Base-by-base conservation (phyloP, 2,113 vertebrate genomes). In the Rhea pennata region DNA sequence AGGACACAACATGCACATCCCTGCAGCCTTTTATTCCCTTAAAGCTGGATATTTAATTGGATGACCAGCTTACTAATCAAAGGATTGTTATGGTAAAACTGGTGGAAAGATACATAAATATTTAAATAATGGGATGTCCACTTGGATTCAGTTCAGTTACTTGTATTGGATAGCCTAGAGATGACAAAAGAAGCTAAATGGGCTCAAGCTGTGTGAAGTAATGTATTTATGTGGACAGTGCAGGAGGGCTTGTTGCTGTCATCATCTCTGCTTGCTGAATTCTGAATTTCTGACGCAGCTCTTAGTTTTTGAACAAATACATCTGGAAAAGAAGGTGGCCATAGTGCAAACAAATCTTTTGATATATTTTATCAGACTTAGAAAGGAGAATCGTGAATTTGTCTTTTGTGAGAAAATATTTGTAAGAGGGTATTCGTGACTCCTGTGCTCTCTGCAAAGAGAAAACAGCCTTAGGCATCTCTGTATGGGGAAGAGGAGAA, bases 161-260 rank as follows among this genome's bases (percentile, higher is more conserved):
- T 91, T 96, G 67, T 92, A 22, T 94, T 94, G 87, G 72, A 46
- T 16, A 24, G 22, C 19, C 31, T 65, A 72, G 69, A 92, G 56
- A 88, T 44, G 87, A 64, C 15, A n/a, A 59, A 93, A 89, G 42
- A 86, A 90, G 75, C 13, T 80, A 91, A 91, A 95, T 92, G 87
- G 59, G 12, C 51, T 95, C 69, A 86, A 90, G 84, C 94, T 96
- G 87, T 94, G 78, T 50, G 44, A 33, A 77, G 78, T 67, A n/a
- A 74, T 72, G 40, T 67, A 84, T 88, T 95, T 84, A 81, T 5
- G 1, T 78, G 79, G 91, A 77, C 56, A 61, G 39, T 86, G 64
- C 72, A 92, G 89, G 67, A 92, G 88, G 29, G 48, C n/a, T 85
- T 58, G 54, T 94, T 91, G 36, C 23, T 92, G 71, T 92, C 27